Conservation (phyloP, 2,888 invertebrate species). For the Xylota segnis region DNA sequence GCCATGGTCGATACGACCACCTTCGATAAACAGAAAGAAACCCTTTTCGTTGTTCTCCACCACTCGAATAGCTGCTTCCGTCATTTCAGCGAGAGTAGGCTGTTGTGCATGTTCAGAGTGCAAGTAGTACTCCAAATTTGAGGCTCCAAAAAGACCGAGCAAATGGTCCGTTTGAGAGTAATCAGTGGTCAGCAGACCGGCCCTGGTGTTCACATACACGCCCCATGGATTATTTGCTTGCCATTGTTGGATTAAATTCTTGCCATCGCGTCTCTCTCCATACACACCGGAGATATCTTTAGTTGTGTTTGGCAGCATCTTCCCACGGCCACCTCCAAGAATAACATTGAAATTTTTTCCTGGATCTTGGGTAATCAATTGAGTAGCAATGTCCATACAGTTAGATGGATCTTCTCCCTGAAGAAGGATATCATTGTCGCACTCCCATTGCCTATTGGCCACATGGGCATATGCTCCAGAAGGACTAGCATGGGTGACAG, state of each 20-base stretch:
- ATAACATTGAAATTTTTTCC: conserved; percentile 90
- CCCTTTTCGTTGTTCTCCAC: conserved; percentile 86
- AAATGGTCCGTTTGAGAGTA: conserved; percentile 85
- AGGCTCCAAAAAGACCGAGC: conserved; percentile 85
- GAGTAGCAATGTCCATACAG: conserved; percentile 90
- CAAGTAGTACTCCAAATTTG: conserved; percentile 85
- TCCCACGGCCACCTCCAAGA: conserved; percentile 90
- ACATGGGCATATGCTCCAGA: conserved; percentile 87
- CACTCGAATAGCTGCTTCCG: conserved; percentile 87
- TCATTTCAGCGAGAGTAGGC: conserved; percentile 89
- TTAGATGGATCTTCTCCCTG: conserved; percentile 67
- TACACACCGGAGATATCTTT: conserved; percentile 84
- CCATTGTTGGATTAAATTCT: conserved; percentile 89
- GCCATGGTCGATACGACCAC: conserved; percentile 90
- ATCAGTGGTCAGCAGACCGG: conserved; percentile 85
- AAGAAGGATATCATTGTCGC: conserved; percentile 86
- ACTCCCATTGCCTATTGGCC: conserved; percentile 90
- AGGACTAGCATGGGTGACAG: conserved; percentile 92
- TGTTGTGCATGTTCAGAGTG: conserved; percentile 85
- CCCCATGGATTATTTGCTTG: conserved; percentile 85
- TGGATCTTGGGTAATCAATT: conserved; percentile 88
- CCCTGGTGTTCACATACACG: conserved; percentile 87
- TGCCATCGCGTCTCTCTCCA: conserved; percentile 87
- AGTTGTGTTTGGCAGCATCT: conserved; percentile 86
- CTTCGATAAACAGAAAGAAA: conserved; percentile 87